phyloP scores from a whole-genome alignment of 2,113 vertebrate species.

The Ctenodactylus gundi region DNA sequence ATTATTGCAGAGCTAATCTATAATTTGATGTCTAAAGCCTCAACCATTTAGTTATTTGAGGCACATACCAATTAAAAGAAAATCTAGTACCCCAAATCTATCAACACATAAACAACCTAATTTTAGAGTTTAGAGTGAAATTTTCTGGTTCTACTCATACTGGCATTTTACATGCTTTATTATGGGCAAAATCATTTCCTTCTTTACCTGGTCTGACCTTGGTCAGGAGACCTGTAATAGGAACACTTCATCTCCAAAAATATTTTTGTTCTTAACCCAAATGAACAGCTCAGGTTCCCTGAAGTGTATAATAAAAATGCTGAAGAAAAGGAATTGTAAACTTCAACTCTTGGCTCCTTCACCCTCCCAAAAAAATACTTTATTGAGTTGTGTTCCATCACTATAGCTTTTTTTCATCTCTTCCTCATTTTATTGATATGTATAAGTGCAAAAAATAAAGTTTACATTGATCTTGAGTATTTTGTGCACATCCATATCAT shows the following conservation, averaged over 20 bases:
- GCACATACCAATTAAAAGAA: not conserved
- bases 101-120: not conserved
- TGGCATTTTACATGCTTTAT: constrained; percentile 9
- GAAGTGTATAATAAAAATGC: not conserved
- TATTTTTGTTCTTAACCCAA: constrained; percentile 40
- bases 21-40: not conserved
- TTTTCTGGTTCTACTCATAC: not conserved
- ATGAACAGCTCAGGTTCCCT: not conserved
- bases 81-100: not conserved
- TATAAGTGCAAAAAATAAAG: too few relatives aligned
- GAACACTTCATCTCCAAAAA: constrained; percentile 31
- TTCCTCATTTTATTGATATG: too few relatives aligned
- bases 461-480: too few relatives aligned
- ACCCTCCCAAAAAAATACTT: not conserved
- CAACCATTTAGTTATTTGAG: not conserved
- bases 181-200: constrained; percentile 43
- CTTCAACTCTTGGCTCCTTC: not conserved
- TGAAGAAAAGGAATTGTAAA: not conserved
- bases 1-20: not conserved
- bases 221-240: constrained; percentile 12
- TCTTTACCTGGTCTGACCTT: constrained; percentile 39
- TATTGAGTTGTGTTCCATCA: not conserved
- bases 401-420: too few relatives aligned
- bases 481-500: too few relatives aligned
- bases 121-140: constrained; percentile 19